Percentiles rank a stretch among this genome's conserved stretches.
Evolutionary conservation across 2,797 vertebrate genomes (phyloP).

Genomic region (Onychomys torridus): DNA sequence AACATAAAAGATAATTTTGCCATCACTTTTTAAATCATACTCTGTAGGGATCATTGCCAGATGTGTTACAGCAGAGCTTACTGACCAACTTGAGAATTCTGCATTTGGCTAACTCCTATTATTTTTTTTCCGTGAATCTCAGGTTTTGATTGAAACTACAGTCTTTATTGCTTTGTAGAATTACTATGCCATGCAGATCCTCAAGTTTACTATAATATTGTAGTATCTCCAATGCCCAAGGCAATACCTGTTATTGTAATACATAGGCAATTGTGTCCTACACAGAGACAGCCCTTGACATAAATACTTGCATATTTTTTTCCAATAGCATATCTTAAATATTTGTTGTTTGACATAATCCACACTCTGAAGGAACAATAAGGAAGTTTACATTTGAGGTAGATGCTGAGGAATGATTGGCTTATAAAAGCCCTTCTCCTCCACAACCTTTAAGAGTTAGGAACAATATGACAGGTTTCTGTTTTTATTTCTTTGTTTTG

Average conservation of each 20-base stretch:
- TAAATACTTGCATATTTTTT: neutral
- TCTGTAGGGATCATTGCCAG: neutral
- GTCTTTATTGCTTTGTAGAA: slow-evolving; percentile 33
- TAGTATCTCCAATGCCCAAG: neutral
- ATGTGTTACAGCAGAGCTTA: neutral
- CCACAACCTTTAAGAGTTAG: neutral
- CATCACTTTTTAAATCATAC: neutral
- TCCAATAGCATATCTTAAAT: neutral
- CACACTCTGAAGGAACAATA: neutral
- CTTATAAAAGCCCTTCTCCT: neutral
- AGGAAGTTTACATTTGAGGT: neutral
- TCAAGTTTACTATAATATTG: slow-evolving; percentile 39
- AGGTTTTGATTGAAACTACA: neutral
- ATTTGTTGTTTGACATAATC: neutral
- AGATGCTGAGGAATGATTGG: neutral
- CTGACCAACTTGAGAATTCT: neutral
- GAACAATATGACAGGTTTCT: neutral
- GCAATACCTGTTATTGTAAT: neutral
- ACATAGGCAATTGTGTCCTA: neutral
- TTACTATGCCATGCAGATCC: slow-evolving; percentile 42
- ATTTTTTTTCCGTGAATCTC: slow-evolving; percentile 3
- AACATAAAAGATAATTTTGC: slow-evolving; percentile 1
- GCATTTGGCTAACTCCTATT: neutral
- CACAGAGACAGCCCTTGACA: neutral
- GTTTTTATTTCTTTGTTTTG: neutral